Evolutionary conservation across 2,888 invertebrate species (phyloP).

Genomic region (Dryadula phaetusa): DNA sequence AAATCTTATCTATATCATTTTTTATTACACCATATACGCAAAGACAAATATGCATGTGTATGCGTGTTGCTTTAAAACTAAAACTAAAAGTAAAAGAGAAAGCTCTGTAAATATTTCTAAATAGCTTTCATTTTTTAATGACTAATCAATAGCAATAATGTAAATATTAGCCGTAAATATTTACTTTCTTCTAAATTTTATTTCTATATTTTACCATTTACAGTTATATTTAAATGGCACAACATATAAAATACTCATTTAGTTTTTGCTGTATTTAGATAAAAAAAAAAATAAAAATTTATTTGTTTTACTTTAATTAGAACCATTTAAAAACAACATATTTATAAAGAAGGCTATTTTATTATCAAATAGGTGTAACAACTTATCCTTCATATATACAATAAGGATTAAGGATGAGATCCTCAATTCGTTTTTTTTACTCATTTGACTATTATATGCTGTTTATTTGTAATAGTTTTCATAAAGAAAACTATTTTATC

Average conservation of each 20-base stretch:
- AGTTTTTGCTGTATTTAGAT: too few relatives aligned
- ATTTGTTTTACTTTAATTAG: background rate
- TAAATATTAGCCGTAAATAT: slow-evolving; percentile 17
- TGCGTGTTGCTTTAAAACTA: background rate
- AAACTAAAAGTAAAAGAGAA: slow-evolving; percentile 20
- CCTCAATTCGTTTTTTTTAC: too few relatives aligned
- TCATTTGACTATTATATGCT: too few relatives aligned
- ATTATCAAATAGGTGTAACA: too few relatives aligned
- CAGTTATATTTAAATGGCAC: background rate
- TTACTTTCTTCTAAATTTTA: background rate
- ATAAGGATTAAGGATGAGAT: too few relatives aligned
- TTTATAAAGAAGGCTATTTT: too few relatives aligned
- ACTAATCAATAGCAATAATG: slow-evolving; percentile 22
- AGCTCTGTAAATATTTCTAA: slow-evolving; percentile 12
- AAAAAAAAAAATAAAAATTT: background rate
- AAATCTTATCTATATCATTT: too few relatives aligned
- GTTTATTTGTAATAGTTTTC: background rate
- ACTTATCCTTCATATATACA: too few relatives aligned
- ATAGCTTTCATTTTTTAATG: slow-evolving; percentile 24
- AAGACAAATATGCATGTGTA: background rate
- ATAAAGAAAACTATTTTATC: background rate
- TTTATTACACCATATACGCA: background rate
- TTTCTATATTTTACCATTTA: background rate
- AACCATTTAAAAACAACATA: background rate
- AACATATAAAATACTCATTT: background rate